A percentile compares a stretch with the other conserved stretches of the same genome.
Evolutionary conservation across 1,140 invertebrate species (phyloP).

Genomic region (Drosophila quadrilineata): DNA sequence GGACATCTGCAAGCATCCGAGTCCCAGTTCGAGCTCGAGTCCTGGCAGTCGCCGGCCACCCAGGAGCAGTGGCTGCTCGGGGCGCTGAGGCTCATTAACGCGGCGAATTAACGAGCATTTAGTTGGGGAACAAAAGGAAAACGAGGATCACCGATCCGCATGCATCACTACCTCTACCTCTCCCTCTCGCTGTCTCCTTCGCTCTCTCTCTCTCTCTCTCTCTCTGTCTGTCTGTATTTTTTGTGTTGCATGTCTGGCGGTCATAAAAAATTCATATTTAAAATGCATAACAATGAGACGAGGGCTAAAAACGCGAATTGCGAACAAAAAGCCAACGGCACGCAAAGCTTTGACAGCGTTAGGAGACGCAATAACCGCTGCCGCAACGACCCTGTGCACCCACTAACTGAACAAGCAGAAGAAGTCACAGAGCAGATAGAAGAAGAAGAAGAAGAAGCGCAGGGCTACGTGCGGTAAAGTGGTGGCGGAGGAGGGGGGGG

Average conservation of each 20-base stretch:
- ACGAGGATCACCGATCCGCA: conserved; percentile 32
- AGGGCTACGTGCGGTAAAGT: neutral
- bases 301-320: neutral
- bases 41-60: conserved; percentile 18
- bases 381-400: neutral
- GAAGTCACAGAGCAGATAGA: neutral
- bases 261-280: conserved; percentile 71
- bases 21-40: neutral
- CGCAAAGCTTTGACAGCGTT: conserved; percentile 56
- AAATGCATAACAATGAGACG: conserved; percentile 75
- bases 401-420: neutral
- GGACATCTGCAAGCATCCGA: conserved; percentile 36
- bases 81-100: conserved; percentile 63
- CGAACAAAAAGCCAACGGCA: conserved; percentile 55
- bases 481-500: neutral
- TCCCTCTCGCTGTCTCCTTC: too few relatives aligned
- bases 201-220: too few relatives aligned
- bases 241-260: conserved; percentile 57
- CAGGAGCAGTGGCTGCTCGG: conserved; percentile 24
- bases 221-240: neutral
- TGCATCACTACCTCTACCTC: too few relatives aligned
- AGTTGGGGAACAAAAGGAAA: conserved; percentile 34
- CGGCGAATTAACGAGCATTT: conserved; percentile 68
- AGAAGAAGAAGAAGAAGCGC: neutral
- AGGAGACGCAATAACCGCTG: too few relatives aligned